Percentiles rank a stretch among this genome's conserved stretches.
Evolutionary conservation across 1,140 invertebrate genomes (phyloP).

Genomic region (Apis mellifera): Amel_HAv3.1 CM009940.2:7032001-7032500

Average conservation of each 20-base stretch:
- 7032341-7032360: constrained; percentile 12
- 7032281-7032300: neutral
- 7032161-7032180: neutral
- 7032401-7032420: neutral
- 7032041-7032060: constrained; percentile 6
- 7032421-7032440: neutral
- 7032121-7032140: neutral
- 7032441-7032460: neutral
- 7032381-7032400: constrained; percentile 4
- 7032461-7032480: neutral
- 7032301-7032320: neutral
- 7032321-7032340: constrained; percentile 6
- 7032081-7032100: neutral
- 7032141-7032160: neutral
- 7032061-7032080: neutral
- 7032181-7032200: neutral
- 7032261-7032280: neutral
- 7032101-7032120: constrained; percentile 5
- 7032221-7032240: neutral
- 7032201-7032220: neutral
- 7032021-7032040: neutral
- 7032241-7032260: neutral
- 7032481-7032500: too few relatives aligned
- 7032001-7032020: neutral
- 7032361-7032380: neutral